A percentile compares a stretch with the other conserved stretches of the same genome.
These are phyloP conservation scores for Molorchus minor DNA, from an alignment of 2,888 invertebrate species.

Conservation along the genomic window DNA sequence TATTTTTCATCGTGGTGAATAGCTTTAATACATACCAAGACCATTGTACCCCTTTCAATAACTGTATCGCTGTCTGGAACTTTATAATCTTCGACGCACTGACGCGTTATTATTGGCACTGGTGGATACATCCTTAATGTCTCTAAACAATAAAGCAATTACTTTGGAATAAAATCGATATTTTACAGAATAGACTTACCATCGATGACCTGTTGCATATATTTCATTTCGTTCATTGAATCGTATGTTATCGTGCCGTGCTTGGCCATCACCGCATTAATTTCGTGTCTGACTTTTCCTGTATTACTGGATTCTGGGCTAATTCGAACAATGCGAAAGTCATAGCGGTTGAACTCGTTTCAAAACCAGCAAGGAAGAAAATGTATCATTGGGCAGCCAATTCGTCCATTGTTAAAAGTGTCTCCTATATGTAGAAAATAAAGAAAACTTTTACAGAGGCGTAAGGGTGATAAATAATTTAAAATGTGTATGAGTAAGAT, in stretches of 20 bases:
- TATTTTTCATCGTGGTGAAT: slow-evolving; percentile 54
- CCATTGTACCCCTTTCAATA: slow-evolving; percentile 47
- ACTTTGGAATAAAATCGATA: neutral
- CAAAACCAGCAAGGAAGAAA: slow-evolving; percentile 36
- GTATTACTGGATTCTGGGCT: slow-evolving; percentile 58
- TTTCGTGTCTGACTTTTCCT: slow-evolving; percentile 59
- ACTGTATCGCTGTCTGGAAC: slow-evolving; percentile 38
- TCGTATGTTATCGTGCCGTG: slow-evolving; percentile 60
- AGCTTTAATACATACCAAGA: slow-evolving; percentile 49
- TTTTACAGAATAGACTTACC: slow-evolving; percentile 43
- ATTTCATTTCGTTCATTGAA: slow-evolving; percentile 61
- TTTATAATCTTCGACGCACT: slow-evolving; percentile 42
- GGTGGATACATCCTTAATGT: slow-evolving; percentile 56
- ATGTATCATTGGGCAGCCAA: slow-evolving; percentile 37
- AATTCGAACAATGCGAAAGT: slow-evolving; percentile 54
- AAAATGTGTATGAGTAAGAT: no score
- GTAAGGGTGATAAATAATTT: no score
- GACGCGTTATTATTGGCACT: slow-evolving; percentile 38
- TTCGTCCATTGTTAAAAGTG: slow-evolving; percentile 53
- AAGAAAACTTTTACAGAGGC: no score
- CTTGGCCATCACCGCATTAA: slow-evolving; percentile 52
- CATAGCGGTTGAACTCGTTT: slow-evolving; percentile 35
- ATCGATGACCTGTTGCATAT: slow-evolving; percentile 61
- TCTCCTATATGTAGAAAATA: no score
- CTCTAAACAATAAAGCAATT: slow-evolving; percentile 46